Base-by-base conservation (phyloP, 2,888 invertebrate species). In the Lasioglossum malachurum region DNA sequence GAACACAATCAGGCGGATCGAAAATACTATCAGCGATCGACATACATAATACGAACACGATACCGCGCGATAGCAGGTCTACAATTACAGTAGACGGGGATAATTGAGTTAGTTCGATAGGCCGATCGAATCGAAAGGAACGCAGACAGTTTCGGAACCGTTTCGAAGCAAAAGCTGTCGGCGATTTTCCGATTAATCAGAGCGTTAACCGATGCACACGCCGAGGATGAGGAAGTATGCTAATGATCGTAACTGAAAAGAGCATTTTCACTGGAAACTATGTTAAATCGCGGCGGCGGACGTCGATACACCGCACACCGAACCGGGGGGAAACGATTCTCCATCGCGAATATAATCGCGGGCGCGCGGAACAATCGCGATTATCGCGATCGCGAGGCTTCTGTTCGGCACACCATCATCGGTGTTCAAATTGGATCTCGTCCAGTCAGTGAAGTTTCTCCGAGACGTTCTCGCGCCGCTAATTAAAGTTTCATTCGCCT, bases 131-230 rank as follows among this genome's bases (percentile, higher is more conserved):
- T 83, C 71, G 84, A 84, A 84, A 84, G 78, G 79, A 78, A 84
- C 60, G 31, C n/a, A 12, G 23, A 23, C 35, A 57, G 77, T 72
- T 83, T 75, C 49, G 78, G 69, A 71, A 78, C 31, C 8, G 64
- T 31, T 64, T 41, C 81, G 78, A 38, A 49, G 77, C 78, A 83
- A 81, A 74, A 78, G 78, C 60, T 74, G 87, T 81, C 53, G n/a
- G 60, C 71, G 60, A 87, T 88, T 88, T 88, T 88, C 82, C 71
- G 71, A 85, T 82, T 88, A 88, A 88, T 88, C 79, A 88, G 88
- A 85, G 88, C 88, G 88, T 88, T 88, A 88, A 84, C 88, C 53
- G 71, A 41, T 69, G 82, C 80, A 60, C 78, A 49, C 72, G 74
- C 27, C 60, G 67, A 83, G 87, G 79, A 81, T 57, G 49, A 76